Percentiles rank a stretch among this genome's conserved stretches.
These are phyloP conservation scores for Kryptopterus vitreolus DNA, from an alignment of 2,797 vertebrate species.

Conservation along the genomic window DNA sequence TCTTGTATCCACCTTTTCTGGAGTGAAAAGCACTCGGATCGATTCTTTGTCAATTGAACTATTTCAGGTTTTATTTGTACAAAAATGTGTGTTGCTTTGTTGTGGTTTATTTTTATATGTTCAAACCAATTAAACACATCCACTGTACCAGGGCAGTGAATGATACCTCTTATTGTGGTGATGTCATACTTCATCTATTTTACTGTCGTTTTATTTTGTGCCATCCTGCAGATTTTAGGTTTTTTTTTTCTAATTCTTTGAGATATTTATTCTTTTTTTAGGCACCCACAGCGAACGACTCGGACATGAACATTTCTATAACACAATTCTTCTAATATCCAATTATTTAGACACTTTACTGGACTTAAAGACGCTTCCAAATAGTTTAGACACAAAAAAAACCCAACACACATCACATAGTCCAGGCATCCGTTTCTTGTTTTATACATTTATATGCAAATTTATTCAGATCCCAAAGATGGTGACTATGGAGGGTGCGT, in stretches of 20 bases:
- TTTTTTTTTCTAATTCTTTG: background rate
- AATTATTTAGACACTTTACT: background rate
- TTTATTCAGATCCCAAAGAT: too few species aligned
- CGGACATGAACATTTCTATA: background rate
- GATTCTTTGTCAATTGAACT: constrained; percentile 89
- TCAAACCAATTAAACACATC: constrained; percentile 75
- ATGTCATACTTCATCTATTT: constrained; percentile 5
- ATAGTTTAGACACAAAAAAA: too few species aligned
- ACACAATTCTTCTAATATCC: background rate
- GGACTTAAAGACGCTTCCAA: too few species aligned
- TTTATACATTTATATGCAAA: too few species aligned
- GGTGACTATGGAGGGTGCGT: too few species aligned
- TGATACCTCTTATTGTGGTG: constrained; percentile 69
- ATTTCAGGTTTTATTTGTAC: constrained; percentile 94
- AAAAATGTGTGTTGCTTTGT: constrained; percentile 83
- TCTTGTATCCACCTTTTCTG: constrained; percentile 80
- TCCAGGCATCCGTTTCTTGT: too few species aligned
- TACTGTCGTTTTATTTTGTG: too few species aligned
- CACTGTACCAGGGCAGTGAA: constrained; percentile 75
- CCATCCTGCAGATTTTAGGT: background rate
- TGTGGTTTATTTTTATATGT: constrained; percentile 80
- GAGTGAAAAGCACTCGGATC: constrained; percentile 83
- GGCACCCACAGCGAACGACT: too few species aligned
- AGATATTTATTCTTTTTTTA: background rate
- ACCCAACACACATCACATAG: too few species aligned